Base-by-base conservation (phyloP, 2,797 vertebrate genomes). In the Luscinia megarhynchos region DNA sequence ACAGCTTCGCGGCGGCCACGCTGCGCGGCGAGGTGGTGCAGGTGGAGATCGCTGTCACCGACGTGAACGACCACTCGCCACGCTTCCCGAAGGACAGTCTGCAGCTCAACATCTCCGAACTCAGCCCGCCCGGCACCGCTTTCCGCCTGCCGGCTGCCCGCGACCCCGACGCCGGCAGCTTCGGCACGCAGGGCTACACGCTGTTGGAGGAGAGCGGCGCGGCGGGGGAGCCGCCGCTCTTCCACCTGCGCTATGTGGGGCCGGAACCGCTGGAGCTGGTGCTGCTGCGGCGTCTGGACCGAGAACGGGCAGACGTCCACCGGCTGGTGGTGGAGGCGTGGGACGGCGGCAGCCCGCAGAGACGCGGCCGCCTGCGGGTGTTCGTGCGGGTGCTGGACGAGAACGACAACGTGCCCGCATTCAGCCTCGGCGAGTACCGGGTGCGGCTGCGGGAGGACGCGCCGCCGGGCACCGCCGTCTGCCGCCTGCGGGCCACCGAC, bases 61-160 rank as follows among this genome's bases (percentile, higher is more conserved):
- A 99, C 70, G 98, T 99, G 68, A 99, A 99, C 78, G 99, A 99
- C 93, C 98, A 99, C 83, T 95, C 98, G 3, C 99, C 99, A 1
- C 93, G 96, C 67, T 99, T 99, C 58, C 97, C 98, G 7, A 95
- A 95, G 9, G 96, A 97, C 45, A 78, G 68, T 30, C 78, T 98
- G 34, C 93, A 96, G 27, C 93, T 99, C 48, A 97, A 98, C 21
- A 91, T 99, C 32, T 99, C 99, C 2, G 99, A 99, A 86, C 96
- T 98, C 75, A 99, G 98, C 61, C 99, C 98, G 1, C 94, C 96
- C 0, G 99, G 99, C 26, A 98, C 98, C 15, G 97, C 95, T 8
- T 98, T 99, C 94, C 98, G 98, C 61, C 97, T 99, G 15, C 98
- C 98, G 12, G 98, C 97, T 12, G 99, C 99, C 12, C 96, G 87